Percentiles rank a stretch among this genome's conserved stretches.
Evolutionary conservation across 2,797 vertebrate species (phyloP).

Genomic region (Tragelaphus eurycerus): DNA sequence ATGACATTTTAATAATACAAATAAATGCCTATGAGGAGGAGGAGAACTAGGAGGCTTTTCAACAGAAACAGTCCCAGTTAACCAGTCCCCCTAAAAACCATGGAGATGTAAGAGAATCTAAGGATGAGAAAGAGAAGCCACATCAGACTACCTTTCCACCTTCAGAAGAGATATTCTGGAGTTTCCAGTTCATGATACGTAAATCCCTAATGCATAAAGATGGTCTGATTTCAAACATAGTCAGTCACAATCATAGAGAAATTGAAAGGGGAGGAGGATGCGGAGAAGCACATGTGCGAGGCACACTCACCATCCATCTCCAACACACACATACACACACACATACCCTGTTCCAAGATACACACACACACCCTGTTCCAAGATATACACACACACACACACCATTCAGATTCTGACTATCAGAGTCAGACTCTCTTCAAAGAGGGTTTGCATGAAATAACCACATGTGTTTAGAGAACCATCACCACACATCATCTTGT

Average conservation of each 20-base stretch:
- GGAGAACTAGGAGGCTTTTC: not conserved
- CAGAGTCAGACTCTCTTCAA: not conserved
- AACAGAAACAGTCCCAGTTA: constrained; percentile 16
- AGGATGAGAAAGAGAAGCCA: constrained; percentile 15
- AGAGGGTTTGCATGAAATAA: not conserved
- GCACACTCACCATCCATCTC: not conserved
- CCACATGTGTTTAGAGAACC: not conserved
- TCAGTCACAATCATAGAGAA: not conserved
- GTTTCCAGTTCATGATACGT: not conserved
- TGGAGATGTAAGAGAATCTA: not conserved
- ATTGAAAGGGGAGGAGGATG: not conserved
- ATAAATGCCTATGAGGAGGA: not conserved
- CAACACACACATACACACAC: not conserved
- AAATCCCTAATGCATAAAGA: constrained; percentile 3
- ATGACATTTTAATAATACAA: constrained; percentile 10
- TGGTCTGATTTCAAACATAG: not conserved
- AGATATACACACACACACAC: too few relatives aligned
- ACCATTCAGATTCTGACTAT: not conserved
- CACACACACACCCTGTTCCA: too few relatives aligned
- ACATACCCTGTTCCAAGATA: too few relatives aligned
- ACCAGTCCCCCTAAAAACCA: not conserved
- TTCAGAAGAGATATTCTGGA: not conserved
- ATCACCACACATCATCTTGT: not conserved
- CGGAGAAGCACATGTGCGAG: not conserved
- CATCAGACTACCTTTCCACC: not conserved